Evolutionary conservation across 2,888 invertebrate species (phyloP), one percentile per base, ranked within the genome.

Genomic region (Microplitis manilae): DNA sequence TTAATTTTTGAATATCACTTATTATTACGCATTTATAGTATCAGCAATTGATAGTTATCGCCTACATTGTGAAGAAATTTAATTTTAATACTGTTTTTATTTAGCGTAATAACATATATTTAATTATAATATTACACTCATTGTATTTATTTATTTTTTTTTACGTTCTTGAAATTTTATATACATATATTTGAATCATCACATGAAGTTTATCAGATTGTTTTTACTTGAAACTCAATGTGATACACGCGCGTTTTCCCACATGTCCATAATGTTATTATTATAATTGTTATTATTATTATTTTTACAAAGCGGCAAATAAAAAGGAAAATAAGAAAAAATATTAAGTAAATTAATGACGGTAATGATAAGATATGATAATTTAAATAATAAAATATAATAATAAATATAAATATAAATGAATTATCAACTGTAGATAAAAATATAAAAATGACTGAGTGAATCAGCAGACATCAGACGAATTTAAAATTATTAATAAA

Each of bases 31-130:
- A 65, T 30, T 20, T 65, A 65, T 13, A 38, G 7, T 30, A 30
- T 30, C 1, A 7, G 2, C 17, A 13, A 8, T 13, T 7, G 41
- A 15, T 38, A 68, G n/a, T 68, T 68, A 68, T 39, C 15, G n/a
- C 50, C 68, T 70, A 70, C 70, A 70, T 70, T 41, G 13, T 73
- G 2, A 30, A 30, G 64, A 73, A 73, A 73, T 39, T 5, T 5
- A 5, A 13, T 65, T 20, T 38, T 65, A 65, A 65, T 65, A 65
- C 65, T 65, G 38, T 9, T 65, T 65, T 5, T 62, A 38, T 9
- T 30, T 30, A 65, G 13, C 17, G 13, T 20, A 65, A 65, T 50
- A 13, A 50, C 4, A 50, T 50, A 1, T 50, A 50, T 50, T 50
- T 50, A 50, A 50, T 50, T 13, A 50, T 8, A 50, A 50, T 2